These are phyloP conservation scores for Drosophila neotestacea DNA, from an alignment of 2,888 invertebrate species.

Conservation along the genomic window DNA sequence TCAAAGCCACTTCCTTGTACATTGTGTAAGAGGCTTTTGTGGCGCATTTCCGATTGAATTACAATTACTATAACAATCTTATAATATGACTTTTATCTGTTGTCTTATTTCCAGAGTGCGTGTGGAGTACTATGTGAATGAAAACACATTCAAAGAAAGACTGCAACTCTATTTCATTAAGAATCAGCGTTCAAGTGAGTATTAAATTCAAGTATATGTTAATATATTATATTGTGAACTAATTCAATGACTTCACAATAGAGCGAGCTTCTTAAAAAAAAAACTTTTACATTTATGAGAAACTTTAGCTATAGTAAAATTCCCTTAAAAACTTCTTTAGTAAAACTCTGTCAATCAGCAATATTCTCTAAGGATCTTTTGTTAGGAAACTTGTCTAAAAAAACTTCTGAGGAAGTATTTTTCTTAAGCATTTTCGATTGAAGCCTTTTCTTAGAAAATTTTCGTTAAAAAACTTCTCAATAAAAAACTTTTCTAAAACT, in stretches of 20 bases:
- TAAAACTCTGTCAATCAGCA: no score
- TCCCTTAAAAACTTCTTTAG: no score
- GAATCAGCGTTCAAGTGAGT: slow-evolving; percentile 99
- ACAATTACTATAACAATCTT: neutral
- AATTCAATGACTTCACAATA: neutral
- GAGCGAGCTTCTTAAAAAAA: no score
- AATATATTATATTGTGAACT: neutral
- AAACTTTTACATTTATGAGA: neutral
- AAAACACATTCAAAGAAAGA: slow-evolving; percentile 99
- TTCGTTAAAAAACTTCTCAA: neutral
- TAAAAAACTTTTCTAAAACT: neutral
- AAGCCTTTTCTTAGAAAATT: neutral
- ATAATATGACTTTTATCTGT: slow-evolving; percentile 5
- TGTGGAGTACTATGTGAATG: slow-evolving; percentile 99
- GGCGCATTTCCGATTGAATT: slow-evolving; percentile 12
- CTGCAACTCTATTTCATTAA: slow-evolving; percentile 99
- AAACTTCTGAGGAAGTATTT: neutral
- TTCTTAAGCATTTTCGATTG: no score
- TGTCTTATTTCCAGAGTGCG: slow-evolving; percentile 92
- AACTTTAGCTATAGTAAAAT: neutral
- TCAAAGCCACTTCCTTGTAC: slow-evolving; percentile 17
- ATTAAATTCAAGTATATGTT: neutral
- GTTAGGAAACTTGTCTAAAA: neutral
- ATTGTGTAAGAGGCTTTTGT: slow-evolving; percentile 46
- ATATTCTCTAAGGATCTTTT: no score